A percentile compares a stretch with the other conserved stretches of the same genome.
phyloP scores from a whole-genome alignment of 2,113 vertebrate genomes.

The Cromileptes altivelis region DNA sequence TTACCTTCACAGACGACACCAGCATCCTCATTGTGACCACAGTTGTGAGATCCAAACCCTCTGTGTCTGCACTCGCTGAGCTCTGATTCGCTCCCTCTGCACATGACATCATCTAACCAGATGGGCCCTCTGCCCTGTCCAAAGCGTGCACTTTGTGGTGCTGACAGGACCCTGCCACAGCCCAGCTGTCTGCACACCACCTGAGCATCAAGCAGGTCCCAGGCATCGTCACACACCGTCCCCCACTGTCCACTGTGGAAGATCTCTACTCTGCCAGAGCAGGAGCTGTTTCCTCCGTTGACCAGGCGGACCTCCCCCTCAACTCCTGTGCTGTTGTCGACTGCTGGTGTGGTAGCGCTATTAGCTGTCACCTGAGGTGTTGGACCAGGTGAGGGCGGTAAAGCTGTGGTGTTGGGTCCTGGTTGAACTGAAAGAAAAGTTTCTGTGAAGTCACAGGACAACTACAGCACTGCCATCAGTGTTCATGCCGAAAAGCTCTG shows the following conservation, averaged over 20 bases:
- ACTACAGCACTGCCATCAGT: not conserved
- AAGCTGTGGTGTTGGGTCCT: not conserved
- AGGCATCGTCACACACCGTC: slow-evolving; percentile 65
- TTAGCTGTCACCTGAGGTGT: not conserved
- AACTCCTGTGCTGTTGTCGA: not conserved
- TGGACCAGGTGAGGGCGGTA: not conserved
- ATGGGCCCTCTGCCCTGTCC: slow-evolving; percentile 66
- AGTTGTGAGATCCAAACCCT: slow-evolving; percentile 62
- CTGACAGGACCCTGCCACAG: slow-evolving; percentile 59
- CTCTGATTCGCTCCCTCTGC: slow-evolving; percentile 39
- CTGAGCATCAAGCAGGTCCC: slow-evolving; percentile 58
- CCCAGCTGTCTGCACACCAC: slow-evolving; percentile 76
- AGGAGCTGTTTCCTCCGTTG: slow-evolving; percentile 53
- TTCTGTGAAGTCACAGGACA: not conserved
- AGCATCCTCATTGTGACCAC: slow-evolving; percentile 57
- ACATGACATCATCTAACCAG: slow-evolving; percentile 59
- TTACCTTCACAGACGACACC: slow-evolving; percentile 69
- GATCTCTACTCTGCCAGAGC: slow-evolving; percentile 72
- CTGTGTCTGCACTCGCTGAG: slow-evolving; percentile 49
- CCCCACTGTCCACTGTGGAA: slow-evolving; percentile 67
- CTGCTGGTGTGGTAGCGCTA: not conserved
- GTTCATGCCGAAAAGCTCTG: not conserved
- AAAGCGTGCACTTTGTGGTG: not conserved
- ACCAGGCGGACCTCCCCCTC: slow-evolving; percentile 59
- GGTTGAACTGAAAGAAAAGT: slow-evolving; percentile 1